Conservation (phyloP, 2,888 invertebrate species). For the Pseudococcus longispinus region DNA sequence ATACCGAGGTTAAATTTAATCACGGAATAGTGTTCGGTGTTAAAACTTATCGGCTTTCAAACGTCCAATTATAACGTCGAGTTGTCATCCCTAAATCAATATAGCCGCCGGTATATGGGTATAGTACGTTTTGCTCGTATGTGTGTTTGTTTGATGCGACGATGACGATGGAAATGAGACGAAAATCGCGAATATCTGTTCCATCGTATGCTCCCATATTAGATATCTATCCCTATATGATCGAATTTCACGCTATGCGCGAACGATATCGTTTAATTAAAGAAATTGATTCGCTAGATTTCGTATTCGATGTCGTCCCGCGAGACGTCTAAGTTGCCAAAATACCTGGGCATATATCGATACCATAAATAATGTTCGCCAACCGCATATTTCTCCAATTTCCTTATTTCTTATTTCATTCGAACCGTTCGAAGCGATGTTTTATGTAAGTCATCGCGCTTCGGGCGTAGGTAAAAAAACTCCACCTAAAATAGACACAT, state of each 20-base stretch:
- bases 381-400: not conserved
- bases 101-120: not conserved
- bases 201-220: not conserved
- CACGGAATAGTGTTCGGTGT: conserved; percentile 35
- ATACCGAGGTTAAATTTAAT: conserved; percentile 36
- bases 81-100: conserved; percentile 41
- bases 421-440: not conserved
- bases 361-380: not conserved
- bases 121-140: not conserved
- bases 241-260: not conserved
- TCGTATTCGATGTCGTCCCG: not conserved
- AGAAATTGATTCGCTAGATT: not conserved
- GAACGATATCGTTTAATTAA: not conserved
- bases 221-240: not conserved
- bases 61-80: conserved; percentile 38
- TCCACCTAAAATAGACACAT: conserved; percentile 40
- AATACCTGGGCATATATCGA: not conserved
- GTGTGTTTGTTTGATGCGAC: not conserved
- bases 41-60: conserved; percentile 42
- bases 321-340: not conserved
- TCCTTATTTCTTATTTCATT: conserved; percentile 8
- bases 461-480: not conserved
- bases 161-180: not conserved
- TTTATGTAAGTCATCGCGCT: not conserved
- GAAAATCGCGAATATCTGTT: not conserved